phyloP scores from a whole-genome alignment of 1,140 invertebrate species.

The Brachionus sp. region DNA sequence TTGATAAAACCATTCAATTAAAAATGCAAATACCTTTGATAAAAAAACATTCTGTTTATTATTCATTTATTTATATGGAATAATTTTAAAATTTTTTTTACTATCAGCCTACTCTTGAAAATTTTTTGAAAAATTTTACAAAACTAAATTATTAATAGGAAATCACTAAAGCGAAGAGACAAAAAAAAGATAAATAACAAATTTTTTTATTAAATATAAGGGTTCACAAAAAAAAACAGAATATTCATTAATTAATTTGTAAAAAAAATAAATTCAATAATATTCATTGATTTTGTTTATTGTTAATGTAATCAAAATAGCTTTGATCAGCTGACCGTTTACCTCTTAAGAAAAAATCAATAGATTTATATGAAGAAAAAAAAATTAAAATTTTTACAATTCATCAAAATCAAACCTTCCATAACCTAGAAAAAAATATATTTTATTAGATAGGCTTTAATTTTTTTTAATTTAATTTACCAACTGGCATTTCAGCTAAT shows the following conservation, averaged over 20 bases:
- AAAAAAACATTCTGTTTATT: background rate
- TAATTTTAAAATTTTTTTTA: too few relatives aligned
- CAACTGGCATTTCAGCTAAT: constrained; percentile 4
- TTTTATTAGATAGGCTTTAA: background rate
- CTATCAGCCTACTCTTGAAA: too few relatives aligned
- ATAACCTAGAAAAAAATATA: background rate
- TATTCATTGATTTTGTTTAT: background rate
- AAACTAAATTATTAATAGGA: too few relatives aligned
- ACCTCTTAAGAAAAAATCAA: background rate
- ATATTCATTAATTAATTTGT: background rate
- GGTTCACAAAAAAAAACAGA: background rate
- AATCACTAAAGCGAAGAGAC: too few relatives aligned
- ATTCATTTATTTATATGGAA: background rate
- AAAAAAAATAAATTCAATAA: background rate
- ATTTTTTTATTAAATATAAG: background rate
- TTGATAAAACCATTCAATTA: background rate
- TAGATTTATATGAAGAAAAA: background rate
- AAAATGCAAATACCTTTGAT: background rate
- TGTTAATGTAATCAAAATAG: background rate
- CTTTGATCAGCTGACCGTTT: background rate
- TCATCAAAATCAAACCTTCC: constrained; percentile 9
- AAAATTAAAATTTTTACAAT: background rate
- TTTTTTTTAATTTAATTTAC: background rate
- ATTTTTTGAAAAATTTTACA: too few relatives aligned
- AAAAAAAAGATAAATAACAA: background rate